A percentile compares a stretch with the other conserved stretches of the same genome.
Evolutionary conservation across 2,888 invertebrate genomes (phyloP).

Genomic region (Odontocerum albicorne): DNA sequence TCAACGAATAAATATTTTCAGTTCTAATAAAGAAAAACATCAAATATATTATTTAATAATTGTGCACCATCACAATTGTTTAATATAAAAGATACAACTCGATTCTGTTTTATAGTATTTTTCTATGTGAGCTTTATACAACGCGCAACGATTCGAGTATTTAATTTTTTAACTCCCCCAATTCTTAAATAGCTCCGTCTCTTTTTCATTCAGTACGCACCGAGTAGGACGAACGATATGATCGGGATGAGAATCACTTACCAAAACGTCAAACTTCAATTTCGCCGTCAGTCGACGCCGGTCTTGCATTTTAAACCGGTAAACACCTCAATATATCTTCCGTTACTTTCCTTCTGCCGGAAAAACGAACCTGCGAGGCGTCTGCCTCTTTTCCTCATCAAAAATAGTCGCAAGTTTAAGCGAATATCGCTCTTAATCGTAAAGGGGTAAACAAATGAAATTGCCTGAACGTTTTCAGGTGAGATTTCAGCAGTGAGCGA

Average conservation of each 20-base stretch:
- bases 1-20: no score
- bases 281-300: slow-evolving; percentile 24
- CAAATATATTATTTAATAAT: no score
- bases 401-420: slow-evolving; percentile 4
- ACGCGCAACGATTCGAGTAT: slow-evolving; percentile 9
- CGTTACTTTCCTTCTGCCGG: slow-evolving; percentile 11
- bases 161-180: slow-evolving; percentile 3
- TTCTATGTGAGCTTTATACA: no score
- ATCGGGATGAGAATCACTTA: slow-evolving; percentile 23
- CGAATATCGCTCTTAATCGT: slow-evolving; percentile 20
- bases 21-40: no score
- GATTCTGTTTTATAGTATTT: no score
- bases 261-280: slow-evolving; percentile 27
- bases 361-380: slow-evolving; percentile 10
- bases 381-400: slow-evolving; percentile 13
- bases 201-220: not conserved
- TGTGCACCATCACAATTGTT: no score
- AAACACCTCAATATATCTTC: slow-evolving; percentile 16
- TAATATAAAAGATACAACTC: no score
- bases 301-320: slow-evolving; percentile 25
- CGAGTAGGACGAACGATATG: slow-evolving; percentile 7
- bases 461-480: slow-evolving; percentile 23
- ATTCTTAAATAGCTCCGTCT: not conserved
- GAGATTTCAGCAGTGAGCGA: not conserved
- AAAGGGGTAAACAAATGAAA: slow-evolving; percentile 17